phyloP scores from a whole-genome alignment of 92 coral and sea anemone species.

The Metridium senile region DNA sequence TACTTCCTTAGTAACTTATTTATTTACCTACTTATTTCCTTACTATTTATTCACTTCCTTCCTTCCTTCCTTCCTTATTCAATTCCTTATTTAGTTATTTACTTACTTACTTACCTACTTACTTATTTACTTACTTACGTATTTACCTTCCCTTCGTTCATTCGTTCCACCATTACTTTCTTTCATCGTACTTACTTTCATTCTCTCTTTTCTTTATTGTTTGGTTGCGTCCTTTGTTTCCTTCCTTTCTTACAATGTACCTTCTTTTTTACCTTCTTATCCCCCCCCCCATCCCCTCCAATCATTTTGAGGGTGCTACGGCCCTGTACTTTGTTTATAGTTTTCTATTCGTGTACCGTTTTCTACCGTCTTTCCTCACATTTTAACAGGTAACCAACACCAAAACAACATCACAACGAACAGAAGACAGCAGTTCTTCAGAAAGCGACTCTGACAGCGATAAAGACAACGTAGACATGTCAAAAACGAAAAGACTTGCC shows the following conservation, averaged over 20 bases:
- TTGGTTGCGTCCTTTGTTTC: neutral
- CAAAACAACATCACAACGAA: neutral
- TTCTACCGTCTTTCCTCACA: neutral
- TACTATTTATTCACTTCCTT: too few relatives aligned
- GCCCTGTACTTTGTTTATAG: too few relatives aligned
- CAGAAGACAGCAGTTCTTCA: slow-evolving; percentile 3
- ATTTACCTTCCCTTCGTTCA: too few relatives aligned
- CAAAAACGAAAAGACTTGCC: neutral
- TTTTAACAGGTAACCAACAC: neutral
- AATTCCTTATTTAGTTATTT: too few relatives aligned
- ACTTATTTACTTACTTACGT: too few relatives aligned
- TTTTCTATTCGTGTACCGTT: neutral
- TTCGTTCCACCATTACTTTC: neutral
- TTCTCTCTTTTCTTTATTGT: neutral
- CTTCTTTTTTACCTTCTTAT: neutral
- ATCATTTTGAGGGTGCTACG: too few relatives aligned
- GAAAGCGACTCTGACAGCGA: slow-evolving; percentile 12
- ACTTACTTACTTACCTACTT: too few relatives aligned
- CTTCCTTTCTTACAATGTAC: neutral
- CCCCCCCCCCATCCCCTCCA: neutral
- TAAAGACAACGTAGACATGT: neutral
- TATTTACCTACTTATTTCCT: too few relatives aligned
- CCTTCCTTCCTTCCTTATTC: too few relatives aligned
- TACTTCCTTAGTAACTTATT: too few relatives aligned
- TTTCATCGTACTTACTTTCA: neutral